These are phyloP conservation scores for Neoascia interrupta DNA, from an alignment of 2,888 invertebrate species.

Conservation along the genomic window DNA sequence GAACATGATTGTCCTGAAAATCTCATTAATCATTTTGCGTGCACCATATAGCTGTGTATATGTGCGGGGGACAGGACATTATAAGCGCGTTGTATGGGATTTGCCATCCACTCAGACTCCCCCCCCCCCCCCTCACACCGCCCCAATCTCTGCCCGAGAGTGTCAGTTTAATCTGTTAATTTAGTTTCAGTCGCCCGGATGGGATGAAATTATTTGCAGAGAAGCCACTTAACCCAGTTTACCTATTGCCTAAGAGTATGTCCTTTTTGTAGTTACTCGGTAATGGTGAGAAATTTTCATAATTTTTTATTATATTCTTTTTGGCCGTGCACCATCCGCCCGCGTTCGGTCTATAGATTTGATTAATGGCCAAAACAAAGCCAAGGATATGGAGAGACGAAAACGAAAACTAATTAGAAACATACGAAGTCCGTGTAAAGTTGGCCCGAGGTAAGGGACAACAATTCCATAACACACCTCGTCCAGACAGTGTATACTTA, in stretches of 20 bases:
- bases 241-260: slow-evolving; percentile 43
- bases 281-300: slow-evolving; percentile 29
- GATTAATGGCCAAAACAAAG: slow-evolving; percentile 60
- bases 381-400: slow-evolving; percentile 9
- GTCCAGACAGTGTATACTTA: slow-evolving; percentile 59
- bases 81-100: slow-evolving; percentile 50
- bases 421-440: too few species aligned
- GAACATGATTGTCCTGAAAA: slow-evolving; percentile 69
- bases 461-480: too few species aligned
- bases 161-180: slow-evolving; percentile 70
- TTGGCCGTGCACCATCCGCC: too few species aligned
- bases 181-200: slow-evolving; percentile 56
- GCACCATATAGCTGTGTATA: too few species aligned
- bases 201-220: slow-evolving; percentile 47
- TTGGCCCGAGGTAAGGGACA: slow-evolving; percentile 31
- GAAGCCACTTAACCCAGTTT: slow-evolving; percentile 57
- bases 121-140: background rate
- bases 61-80: slow-evolving; percentile 54
- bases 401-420: slow-evolving; percentile 5
- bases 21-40: slow-evolving; percentile 69
- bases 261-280: too few species aligned
- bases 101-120: slow-evolving; percentile 6
- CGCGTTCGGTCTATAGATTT: too few species aligned
- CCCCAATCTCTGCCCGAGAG: slow-evolving; percentile 5
- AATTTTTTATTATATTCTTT: too few species aligned